phyloP scores from a whole-genome alignment of 2,888 invertebrate genomes.

The Diaperis boleti region DNA sequence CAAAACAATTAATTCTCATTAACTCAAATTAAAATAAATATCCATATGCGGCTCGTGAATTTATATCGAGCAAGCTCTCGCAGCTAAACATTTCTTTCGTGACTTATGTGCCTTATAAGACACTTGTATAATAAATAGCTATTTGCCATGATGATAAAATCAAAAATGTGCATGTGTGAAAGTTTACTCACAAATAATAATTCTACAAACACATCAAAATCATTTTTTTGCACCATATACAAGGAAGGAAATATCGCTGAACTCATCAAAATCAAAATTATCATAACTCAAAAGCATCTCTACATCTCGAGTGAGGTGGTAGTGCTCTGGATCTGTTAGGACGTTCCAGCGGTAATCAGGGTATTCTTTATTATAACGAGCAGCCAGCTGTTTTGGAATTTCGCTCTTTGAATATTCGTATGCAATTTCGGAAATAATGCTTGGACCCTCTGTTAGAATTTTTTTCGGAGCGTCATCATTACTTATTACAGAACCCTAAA shows the following conservation, averaged over 20 bases:
- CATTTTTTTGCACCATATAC: not conserved
- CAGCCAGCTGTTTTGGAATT: slow-evolving; percentile 4
- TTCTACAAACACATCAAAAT: not conserved
- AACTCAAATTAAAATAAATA: too few species aligned
- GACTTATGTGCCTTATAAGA: too few species aligned
- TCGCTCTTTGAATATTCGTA: not conserved
- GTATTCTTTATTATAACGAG: slow-evolving; percentile 22
- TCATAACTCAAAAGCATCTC: slow-evolving; percentile 13
- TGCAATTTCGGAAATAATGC: slow-evolving; percentile 15
- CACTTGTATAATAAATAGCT: too few species aligned
- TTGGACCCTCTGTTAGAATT: slow-evolving; percentile 5
- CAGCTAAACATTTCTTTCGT: too few species aligned
- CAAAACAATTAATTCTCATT: too few species aligned
- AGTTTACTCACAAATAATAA: not conserved
- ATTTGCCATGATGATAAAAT: too few species aligned
- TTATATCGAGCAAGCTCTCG: too few species aligned
- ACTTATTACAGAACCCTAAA: slow-evolving; percentile 14
- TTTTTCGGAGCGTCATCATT: slow-evolving; percentile 10
- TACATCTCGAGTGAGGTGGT: slow-evolving; percentile 27
- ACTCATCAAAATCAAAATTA: slow-evolving; percentile 30
- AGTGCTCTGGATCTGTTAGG: slow-evolving; percentile 9
- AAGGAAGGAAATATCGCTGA: slow-evolving; percentile 7
- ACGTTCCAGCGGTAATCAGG: slow-evolving; percentile 34
- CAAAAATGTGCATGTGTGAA: not conserved
- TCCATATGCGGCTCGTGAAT: too few species aligned